Percentiles rank a stretch among this genome's conserved stretches.
Conservation (phyloP, 2,797 vertebrate genomes). For the Dendrocincla fuliginosa region DNA sequence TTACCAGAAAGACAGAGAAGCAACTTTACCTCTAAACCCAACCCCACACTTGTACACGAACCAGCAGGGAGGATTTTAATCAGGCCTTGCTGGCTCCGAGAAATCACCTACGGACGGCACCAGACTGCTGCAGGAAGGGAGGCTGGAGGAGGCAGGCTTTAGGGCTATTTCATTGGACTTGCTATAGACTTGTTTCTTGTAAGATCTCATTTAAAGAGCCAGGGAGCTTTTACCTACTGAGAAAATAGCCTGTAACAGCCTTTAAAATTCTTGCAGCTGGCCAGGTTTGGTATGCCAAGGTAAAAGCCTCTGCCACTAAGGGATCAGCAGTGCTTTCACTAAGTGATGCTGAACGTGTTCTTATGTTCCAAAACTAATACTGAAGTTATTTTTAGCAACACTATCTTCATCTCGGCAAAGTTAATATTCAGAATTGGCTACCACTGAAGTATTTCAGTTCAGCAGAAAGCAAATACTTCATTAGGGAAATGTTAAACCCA, state of each 20-base stretch:
- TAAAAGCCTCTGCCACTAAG: not conserved
- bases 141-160: conserved; percentile 17
- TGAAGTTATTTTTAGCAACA: not conserved
- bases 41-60: not conserved
- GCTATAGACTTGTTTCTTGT: conserved; percentile 37
- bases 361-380: not conserved
- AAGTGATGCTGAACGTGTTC: not conserved
- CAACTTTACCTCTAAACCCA: not conserved
- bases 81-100: conserved; percentile 41
- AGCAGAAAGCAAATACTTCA: conserved; percentile 24
- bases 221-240: conserved; percentile 31
- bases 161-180: conserved; percentile 32
- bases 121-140: conserved; percentile 39
- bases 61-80: conserved; percentile 66
- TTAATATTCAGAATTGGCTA: not conserved
- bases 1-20: conserved; percentile 41
- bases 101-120: conserved; percentile 18
- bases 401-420: not conserved
- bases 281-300: conserved; percentile 23
- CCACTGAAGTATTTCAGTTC: not conserved
- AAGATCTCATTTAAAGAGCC: conserved; percentile 56
- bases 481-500: not conserved
- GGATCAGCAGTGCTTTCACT: not conserved
- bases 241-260: conserved; percentile 52
- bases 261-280: conserved; percentile 55